Percentiles rank a stretch among this genome's conserved stretches.
Conservation (phyloP, 2,888 invertebrate species). For the Rhodophaea formosa region DNA sequence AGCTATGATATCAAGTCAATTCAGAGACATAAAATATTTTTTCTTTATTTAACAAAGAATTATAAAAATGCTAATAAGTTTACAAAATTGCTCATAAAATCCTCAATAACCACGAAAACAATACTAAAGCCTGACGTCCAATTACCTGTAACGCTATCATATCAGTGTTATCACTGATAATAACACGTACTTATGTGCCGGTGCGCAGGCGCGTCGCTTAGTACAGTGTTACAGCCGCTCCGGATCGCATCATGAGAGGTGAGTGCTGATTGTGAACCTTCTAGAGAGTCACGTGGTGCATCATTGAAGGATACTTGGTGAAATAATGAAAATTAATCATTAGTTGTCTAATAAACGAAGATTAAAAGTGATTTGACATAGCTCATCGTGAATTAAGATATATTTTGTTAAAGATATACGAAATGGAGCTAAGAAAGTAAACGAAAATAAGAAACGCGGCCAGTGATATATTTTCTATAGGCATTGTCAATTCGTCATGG, state of each 20-base stretch:
- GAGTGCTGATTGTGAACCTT: slow-evolving; percentile 1
- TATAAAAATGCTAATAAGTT: too few species aligned
- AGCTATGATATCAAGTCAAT: background rate
- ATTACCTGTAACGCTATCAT: background rate
- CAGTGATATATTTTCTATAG: too few species aligned
- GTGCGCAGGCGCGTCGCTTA: background rate
- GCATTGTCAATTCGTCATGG: too few species aligned
- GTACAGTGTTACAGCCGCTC: background rate
- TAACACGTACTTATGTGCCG: slow-evolving; percentile 1
- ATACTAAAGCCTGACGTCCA: background rate
- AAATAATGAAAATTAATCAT: background rate
- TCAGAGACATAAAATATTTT: too few species aligned
- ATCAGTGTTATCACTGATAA: slow-evolving; percentile 13
- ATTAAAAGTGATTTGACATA: too few species aligned
- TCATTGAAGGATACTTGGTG: background rate
- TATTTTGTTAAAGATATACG: too few species aligned
- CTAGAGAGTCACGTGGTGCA: background rate
- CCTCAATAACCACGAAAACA: too few species aligned
- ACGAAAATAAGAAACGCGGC: too few species aligned
- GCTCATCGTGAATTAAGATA: too few species aligned
- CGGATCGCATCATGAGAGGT: slow-evolving; percentile 13
- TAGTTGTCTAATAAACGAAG: too few species aligned
- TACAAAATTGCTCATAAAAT: background rate
- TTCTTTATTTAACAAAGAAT: too few species aligned
- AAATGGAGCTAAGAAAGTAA: too few species aligned